phyloP scores from a whole-genome alignment of 2,113 vertebrate genomes.

The Hippocampus guttulatus region DNA sequence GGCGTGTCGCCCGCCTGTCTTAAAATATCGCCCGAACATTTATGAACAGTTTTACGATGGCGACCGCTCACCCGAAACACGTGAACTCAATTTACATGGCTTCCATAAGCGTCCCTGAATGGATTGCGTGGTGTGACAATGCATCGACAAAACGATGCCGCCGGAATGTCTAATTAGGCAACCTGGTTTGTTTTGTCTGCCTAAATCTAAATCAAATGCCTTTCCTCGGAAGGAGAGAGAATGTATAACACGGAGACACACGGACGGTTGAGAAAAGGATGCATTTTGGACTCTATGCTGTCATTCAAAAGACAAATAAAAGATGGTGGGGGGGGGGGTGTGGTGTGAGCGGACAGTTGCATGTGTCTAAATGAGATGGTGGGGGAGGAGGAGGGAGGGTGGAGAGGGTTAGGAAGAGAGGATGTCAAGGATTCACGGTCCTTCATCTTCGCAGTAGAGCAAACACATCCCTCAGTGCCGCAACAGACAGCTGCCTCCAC shows the following conservation, averaged over 20 bases:
- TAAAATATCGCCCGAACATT: neutral
- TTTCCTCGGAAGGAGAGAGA: neutral
- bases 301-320: constrained; percentile 87
- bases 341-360: constrained; percentile 88
- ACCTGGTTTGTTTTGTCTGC: neutral
- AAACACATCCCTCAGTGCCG: constrained; percentile 97
- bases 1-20: neutral
- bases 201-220: neutral
- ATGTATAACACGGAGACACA: neutral
- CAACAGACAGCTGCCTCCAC: constrained; percentile 99
- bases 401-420: constrained; percentile 74
- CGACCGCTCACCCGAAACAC: neutral
- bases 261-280: constrained; percentile 12
- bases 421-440: constrained; percentile 99
- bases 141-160: neutral
- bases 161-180: neutral
- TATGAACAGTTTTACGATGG: neutral
- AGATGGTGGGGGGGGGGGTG: constrained; percentile 41
- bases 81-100: neutral
- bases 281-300: constrained; percentile 83
- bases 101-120: neutral
- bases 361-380: constrained; percentile 96
- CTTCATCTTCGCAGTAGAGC: constrained; percentile 99
- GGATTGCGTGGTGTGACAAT: neutral
- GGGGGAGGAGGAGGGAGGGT: constrained; percentile 75